Base-by-base conservation (phyloP, 2,888 invertebrate genomes). In the Xanthia icteritia region DNA sequence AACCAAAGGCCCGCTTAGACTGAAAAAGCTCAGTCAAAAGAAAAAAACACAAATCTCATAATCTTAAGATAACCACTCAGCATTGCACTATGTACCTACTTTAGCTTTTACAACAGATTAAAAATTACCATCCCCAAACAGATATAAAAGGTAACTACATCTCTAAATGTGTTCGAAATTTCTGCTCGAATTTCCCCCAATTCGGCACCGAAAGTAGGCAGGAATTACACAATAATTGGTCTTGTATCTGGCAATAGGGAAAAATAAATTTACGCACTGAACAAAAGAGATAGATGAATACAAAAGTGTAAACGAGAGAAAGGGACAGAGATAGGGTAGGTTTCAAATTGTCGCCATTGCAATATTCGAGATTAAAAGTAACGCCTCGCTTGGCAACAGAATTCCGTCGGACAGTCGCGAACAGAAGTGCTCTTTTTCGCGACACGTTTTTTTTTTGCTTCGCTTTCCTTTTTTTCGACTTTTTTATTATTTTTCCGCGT, bases 351-450 rank as follows among this genome's bases (percentile, higher is more conserved):
- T 94, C 94, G 92, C 92, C 93, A 90, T 92, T 89, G 95, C 96
- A 96, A 96, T 96, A 95, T 95, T 93, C 94, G 91, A 95, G 96
- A 96, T 96, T 96, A 96, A 96, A 96, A 96, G 95, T 93, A 93
- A 95, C 96, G 95, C 94, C 90, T 94, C 92, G 95, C 91, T 94
- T 93, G 93, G 93, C 94, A 94, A 91, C 91, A 90, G 93, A 93
- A 94, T 92, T 88, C 93, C 82, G 84, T 75, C 66, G 85, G 91
- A 94, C 91, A 86, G 92, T 88, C 90, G 89, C 86, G 90, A 89
- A 86, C 89, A 90, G 91, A 92, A 91, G 89, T 84, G 86, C 74
- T 85, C 80, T 83, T 81, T 83, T 88, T 87, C 76, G 77, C 73
- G 74, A 72, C 39, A 31, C n/a, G 20, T 13, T 56, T 75, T 77